A percentile compares a stretch with the other conserved stretches of the same genome.
Conservation (phyloP, 2,888 invertebrate genomes). For the Sisyra terminalis region DNA sequence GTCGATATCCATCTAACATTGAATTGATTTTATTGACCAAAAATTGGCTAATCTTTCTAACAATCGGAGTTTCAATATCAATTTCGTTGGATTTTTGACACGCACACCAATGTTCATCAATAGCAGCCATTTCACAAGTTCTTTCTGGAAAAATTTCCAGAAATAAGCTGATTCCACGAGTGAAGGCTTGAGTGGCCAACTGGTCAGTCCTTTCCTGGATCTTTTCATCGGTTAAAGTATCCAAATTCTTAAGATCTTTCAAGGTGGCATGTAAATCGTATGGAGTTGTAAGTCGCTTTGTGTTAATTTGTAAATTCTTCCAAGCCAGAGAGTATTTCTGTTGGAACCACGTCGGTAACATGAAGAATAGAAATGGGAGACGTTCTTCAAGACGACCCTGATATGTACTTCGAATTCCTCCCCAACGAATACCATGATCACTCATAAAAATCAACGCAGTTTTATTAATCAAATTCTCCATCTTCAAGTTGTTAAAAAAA, state of each 20-base stretch:
- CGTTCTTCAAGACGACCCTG: slow-evolving; percentile 80
- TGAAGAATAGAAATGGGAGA: slow-evolving; percentile 60
- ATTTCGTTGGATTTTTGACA: slow-evolving; percentile 53
- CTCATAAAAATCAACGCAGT: slow-evolving; percentile 59
- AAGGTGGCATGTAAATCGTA: slow-evolving; percentile 74
- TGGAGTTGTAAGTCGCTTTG: slow-evolving; percentile 58
- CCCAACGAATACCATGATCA: slow-evolving; percentile 85
- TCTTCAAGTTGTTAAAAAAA: slow-evolving; percentile 37
- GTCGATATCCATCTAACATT: slow-evolving; percentile 37
- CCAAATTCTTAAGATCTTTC: slow-evolving; percentile 42
- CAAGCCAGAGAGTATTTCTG: slow-evolving; percentile 41
- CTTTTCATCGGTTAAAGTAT: slow-evolving; percentile 28
- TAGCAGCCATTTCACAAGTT: slow-evolving; percentile 60
- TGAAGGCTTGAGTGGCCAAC: slow-evolving; percentile 15
- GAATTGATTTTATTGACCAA: slow-evolving; percentile 48
- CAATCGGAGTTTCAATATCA: slow-evolving; percentile 31
- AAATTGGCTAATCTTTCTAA: slow-evolving; percentile 39
- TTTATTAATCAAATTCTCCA: slow-evolving; percentile 37
- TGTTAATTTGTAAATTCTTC: slow-evolving; percentile 46
- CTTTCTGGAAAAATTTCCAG: slow-evolving; percentile 49
- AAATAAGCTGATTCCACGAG: slow-evolving; percentile 63
- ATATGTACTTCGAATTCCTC: slow-evolving; percentile 63
- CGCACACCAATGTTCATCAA: slow-evolving; percentile 77
- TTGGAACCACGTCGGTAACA: slow-evolving; percentile 56
- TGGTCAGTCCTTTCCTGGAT: slow-evolving; percentile 23